Evolutionary conservation across 2,888 invertebrate species (phyloP).

Genomic region (Lasioglossum zephyrum): DNA sequence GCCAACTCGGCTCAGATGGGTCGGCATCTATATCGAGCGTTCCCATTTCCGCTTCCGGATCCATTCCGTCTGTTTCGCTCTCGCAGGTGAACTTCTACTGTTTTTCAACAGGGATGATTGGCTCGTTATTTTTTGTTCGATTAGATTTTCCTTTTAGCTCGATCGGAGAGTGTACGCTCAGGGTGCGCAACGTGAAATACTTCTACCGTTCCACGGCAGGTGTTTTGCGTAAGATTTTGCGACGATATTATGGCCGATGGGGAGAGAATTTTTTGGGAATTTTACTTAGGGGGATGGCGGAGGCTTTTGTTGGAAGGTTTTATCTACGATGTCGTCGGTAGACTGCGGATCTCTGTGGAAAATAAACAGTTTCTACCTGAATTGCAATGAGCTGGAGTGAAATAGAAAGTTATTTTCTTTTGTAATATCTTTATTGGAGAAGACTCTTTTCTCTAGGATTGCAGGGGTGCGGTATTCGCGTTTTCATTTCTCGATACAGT

Average conservation of each 20-base stretch:
- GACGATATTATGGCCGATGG: neutral
- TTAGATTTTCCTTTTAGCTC: constrained; percentile 32
- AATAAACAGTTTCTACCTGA: too few species aligned
- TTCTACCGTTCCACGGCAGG: neutral
- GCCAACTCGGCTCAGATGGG: neutral
- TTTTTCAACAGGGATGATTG: constrained; percentile 17
- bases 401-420: too few species aligned
- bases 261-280: neutral
- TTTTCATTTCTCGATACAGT: too few species aligned
- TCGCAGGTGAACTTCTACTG: constrained; percentile 9
- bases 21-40: constrained; percentile 19
- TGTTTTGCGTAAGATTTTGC: neutral
- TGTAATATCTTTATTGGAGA: too few species aligned
- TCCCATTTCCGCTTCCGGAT: constrained; percentile 46
- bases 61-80: constrained; percentile 18
- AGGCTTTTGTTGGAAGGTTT: too few species aligned
- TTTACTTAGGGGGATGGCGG: too few species aligned
- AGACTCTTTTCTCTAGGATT: too few species aligned
- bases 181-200: neutral
- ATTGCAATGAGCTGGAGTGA: too few species aligned
- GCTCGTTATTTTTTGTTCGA: constrained; percentile 31
- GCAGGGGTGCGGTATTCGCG: too few species aligned
- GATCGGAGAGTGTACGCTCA: neutral
- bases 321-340: too few species aligned
- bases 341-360: too few species aligned